Conservation (phyloP, 1,140 invertebrate genomes). For the Micrasema longulum region DNA sequence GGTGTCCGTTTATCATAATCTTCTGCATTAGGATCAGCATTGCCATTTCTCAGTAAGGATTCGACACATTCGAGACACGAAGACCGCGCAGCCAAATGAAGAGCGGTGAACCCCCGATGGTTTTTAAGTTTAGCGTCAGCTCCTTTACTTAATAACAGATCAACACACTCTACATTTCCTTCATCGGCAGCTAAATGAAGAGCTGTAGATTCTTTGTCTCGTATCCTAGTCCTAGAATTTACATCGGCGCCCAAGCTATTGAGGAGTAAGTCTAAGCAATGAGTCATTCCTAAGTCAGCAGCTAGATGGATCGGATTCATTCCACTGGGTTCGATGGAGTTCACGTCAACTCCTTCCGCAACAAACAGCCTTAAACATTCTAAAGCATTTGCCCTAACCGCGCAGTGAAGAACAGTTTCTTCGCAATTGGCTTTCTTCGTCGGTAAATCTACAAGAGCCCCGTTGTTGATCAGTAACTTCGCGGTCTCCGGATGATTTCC, state of each 20-base stretch:
- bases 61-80: constrained; percentile 84
- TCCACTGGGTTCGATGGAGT: constrained; percentile 76
- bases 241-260: constrained; percentile 73
- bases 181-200: constrained; percentile 85
- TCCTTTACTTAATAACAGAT: constrained; percentile 77
- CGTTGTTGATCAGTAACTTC: constrained; percentile 76
- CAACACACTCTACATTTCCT: constrained; percentile 79
- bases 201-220: constrained; percentile 79
- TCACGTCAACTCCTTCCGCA: constrained; percentile 76
- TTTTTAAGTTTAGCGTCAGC: constrained; percentile 79
- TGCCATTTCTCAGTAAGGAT: constrained; percentile 76
- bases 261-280: constrained; percentile 77
- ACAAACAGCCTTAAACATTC: constrained; percentile 80
- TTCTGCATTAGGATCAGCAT: constrained; percentile 78
- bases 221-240: constrained; percentile 72
- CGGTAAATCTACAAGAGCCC: constrained; percentile 71
- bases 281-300: constrained; percentile 78
- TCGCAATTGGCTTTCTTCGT: constrained; percentile 75
- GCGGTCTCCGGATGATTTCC: constrained; percentile 81
- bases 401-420: constrained; percentile 82
- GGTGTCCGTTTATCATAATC: constrained; percentile 83
- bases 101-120: constrained; percentile 79
- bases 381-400: constrained; percentile 79
- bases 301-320: constrained; percentile 82
- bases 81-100: constrained; percentile 81